A percentile compares a stretch with the other conserved stretches of the same genome.
phyloP scores from a whole-genome alignment of 2,888 invertebrate genomes.

The Criorhina ranunculi region DNA sequence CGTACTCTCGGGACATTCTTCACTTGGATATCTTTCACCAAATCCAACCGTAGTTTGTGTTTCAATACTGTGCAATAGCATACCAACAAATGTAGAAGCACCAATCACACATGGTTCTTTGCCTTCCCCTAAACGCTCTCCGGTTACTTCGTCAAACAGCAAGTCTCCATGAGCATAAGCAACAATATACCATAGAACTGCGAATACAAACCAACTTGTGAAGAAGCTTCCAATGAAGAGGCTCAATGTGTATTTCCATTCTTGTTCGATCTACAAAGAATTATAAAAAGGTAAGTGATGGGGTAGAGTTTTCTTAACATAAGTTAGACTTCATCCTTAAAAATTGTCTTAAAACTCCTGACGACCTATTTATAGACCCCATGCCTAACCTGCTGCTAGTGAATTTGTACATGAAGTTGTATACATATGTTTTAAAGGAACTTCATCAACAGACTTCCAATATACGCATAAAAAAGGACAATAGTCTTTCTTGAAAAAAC shows the following conservation, averaged over 20 bases:
- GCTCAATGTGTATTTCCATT: slow-evolving; percentile 96
- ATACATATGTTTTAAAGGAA: no score
- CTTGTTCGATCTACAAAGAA: slow-evolving; percentile 88
- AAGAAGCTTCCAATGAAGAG: slow-evolving; percentile 94
- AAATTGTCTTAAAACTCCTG: no score
- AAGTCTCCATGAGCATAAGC: slow-evolving; percentile 92
- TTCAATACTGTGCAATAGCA: slow-evolving; percentile 93
- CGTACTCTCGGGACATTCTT: slow-evolving; percentile 93
- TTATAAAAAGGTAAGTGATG: not conserved
- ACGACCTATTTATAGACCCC: no score
- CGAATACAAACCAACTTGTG: slow-evolving; percentile 92
- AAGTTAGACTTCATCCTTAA: no score
- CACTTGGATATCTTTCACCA: slow-evolving; percentile 91
- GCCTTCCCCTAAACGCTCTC: slow-evolving; percentile 84
- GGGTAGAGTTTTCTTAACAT: no score
- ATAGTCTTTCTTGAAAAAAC: no score
- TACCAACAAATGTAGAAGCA: slow-evolving; percentile 87
- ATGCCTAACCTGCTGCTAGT: no score
- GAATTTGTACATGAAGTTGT: no score
- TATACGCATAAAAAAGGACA: no score
- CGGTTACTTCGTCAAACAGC: slow-evolving; percentile 86
- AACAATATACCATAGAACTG: slow-evolving; percentile 91
- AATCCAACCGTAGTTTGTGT: slow-evolving; percentile 95
- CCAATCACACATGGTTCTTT: slow-evolving; percentile 86
- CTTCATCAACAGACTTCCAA: no score